Conservation (phyloP, 2,888 invertebrate species). For the Agrochola circellaris region DNA sequence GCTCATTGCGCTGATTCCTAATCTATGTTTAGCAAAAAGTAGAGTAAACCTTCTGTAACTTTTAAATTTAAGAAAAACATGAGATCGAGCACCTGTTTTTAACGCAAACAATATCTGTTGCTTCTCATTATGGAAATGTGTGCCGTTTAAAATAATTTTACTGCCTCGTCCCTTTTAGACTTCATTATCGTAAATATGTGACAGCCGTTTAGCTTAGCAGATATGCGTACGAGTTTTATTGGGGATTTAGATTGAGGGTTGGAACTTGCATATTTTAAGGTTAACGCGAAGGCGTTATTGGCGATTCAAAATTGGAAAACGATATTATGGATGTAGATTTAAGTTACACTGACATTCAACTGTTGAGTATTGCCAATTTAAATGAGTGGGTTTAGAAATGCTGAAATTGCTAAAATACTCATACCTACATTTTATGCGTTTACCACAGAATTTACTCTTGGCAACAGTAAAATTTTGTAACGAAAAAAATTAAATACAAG, state of each 20-base stretch:
- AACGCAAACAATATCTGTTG: constrained; percentile 65
- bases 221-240: constrained; percentile 43
- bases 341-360: background rate
- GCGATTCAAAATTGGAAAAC: constrained; percentile 1
- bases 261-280: constrained; percentile 7
- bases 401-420: too few relatives aligned
- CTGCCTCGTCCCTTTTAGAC: constrained; percentile 35
- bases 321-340: background rate
- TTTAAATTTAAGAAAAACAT: constrained; percentile 20
- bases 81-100: constrained; percentile 60
- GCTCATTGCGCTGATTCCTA: too few relatives aligned
- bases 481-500: constrained; percentile 13
- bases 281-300: constrained; percentile 6
- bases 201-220: constrained; percentile 34
- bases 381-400: too few relatives aligned
- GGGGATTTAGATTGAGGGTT: constrained; percentile 6
- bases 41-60: constrained; percentile 34
- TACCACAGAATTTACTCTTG: background rate
- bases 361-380: too few relatives aligned
- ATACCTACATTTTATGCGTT: too few relatives aligned
- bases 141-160: constrained; percentile 60
- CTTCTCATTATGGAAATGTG: constrained; percentile 62
- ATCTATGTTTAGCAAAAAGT: background rate
- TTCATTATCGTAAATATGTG: constrained; percentile 57
- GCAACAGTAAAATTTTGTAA: background rate